Evolutionary conservation across 2,888 invertebrate species (phyloP), one percentile per base, ranked within the genome.

Genomic region (Oxyteleia sp.): DNA sequence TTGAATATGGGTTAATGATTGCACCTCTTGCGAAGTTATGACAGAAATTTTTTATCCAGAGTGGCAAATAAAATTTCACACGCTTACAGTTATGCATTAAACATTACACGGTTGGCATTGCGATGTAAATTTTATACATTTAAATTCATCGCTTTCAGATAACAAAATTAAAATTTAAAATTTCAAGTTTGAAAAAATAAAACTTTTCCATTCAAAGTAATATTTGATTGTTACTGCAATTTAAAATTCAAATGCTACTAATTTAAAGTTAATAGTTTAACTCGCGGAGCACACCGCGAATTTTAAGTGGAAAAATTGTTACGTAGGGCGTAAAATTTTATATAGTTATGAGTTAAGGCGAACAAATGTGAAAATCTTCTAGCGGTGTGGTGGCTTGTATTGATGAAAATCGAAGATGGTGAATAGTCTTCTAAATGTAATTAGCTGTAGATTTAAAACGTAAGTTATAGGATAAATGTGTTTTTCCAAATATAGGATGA

Each of bases 101-200:
- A 41, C 53, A 66, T 66, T 68, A 53, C 49, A 64, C 35, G 35
- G 13, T 23, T 49, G 64, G 51, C 64, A 38, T 64, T 38, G 49
- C 41, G 35, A 53, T 68, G 38, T 43, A 53, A 68, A 53, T 68
- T 68, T 41, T 43, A 68, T 43, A 68, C 53, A 43, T 68, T 68
- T 68, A 53, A 66, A 53, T 51, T 53, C 53, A 49, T 64, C 49
- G 38, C 20, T 49, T 64, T 64, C 43, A 26, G 23, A 53, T 51
- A 55, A 29, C 55, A 43, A 45, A 55, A 68, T 68, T 68, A 29
- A 55, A 68, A 68, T 55, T 43, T 53, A 18, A 43, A 55, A 43
- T 68, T 53, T 38, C 23, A 11, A 55, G 32, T 55, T 68, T 38
- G 0, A 49, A 38, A 35, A 51, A 23, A n/a, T 38, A 47, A 35